These are phyloP conservation scores for Speoplatyrhinus poulsoni DNA, from an alignment of 2,113 vertebrate species.

Conservation along the genomic window DNA sequence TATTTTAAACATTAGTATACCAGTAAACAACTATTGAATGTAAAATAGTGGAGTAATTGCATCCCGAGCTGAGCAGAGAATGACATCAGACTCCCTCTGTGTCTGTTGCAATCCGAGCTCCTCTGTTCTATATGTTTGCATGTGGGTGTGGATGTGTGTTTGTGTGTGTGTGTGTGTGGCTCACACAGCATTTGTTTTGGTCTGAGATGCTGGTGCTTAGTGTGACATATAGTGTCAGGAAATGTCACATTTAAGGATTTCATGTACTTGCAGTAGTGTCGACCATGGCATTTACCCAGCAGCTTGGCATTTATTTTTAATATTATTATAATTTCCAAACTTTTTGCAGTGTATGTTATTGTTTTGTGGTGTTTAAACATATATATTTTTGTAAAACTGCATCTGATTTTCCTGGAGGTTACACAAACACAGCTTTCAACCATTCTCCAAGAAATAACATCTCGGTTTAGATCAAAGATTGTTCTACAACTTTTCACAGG, in stretches of 20 bases:
- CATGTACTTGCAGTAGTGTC: conserved; percentile 32
- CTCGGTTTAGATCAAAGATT: conserved; percentile 58
- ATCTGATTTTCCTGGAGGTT: conserved; percentile 20
- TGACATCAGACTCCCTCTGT: no score
- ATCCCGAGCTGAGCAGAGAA: no score
- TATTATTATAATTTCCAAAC: background rate
- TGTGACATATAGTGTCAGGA: no score
- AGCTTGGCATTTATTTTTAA: conserved; percentile 28
- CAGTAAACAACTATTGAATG: no score
- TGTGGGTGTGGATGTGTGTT: background rate
- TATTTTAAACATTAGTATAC: no score
- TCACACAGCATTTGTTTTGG: no score
- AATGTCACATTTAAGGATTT: conserved; percentile 9
- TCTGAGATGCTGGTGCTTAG: no score
- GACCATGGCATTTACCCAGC: conserved; percentile 38
- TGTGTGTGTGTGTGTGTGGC: no score
- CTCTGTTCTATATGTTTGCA: background rate
- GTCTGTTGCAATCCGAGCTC: no score
- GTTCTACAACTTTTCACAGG: conserved; percentile 59
- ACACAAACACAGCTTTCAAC: conserved; percentile 27
- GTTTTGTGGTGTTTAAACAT: conserved; percentile 19
- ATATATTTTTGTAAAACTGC: background rate
- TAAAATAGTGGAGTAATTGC: no score
- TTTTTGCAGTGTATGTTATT: conserved; percentile 14
- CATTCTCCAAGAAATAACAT: conserved; percentile 48